phyloP scores from a whole-genome alignment of 2,888 invertebrate species.

The Tenthredo livida region DNA sequence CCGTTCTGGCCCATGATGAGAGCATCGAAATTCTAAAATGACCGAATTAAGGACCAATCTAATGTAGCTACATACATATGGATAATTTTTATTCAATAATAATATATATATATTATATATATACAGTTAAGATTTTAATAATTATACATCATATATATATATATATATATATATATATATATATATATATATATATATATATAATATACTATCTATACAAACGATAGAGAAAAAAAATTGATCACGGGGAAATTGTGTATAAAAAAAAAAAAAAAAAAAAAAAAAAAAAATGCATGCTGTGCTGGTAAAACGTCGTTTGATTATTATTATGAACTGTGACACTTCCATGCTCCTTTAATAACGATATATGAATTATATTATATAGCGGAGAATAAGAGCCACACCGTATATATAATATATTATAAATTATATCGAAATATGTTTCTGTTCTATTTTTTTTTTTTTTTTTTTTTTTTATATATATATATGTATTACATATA shows the following conservation, averaged over 20 bases:
- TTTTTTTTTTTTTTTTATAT: background rate
- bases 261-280: constrained; percentile 44
- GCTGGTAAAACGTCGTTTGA: constrained; percentile 33
- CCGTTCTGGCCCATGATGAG: too few relatives aligned
- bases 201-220: background rate
- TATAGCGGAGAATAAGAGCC: background rate
- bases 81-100: background rate
- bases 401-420: background rate
- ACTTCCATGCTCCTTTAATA: constrained; percentile 39
- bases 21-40: too few relatives aligned
- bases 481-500: too few relatives aligned
- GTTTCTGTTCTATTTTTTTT: background rate
- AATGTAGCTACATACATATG: background rate
- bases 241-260: constrained; percentile 65
- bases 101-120: background rate
- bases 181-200: background rate
- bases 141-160: background rate
- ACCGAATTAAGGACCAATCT: too few relatives aligned
- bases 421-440: constrained; percentile 1
- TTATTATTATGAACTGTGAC: constrained; percentile 34
- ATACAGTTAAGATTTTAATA: constrained; percentile 6
- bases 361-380: background rate
- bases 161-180: background rate
- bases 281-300: constrained; percentile 44
- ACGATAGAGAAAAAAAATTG: constrained; percentile 23